Base-by-base conservation (phyloP, 2,888 invertebrate genomes). In the Leucozona laternaria region DNA sequence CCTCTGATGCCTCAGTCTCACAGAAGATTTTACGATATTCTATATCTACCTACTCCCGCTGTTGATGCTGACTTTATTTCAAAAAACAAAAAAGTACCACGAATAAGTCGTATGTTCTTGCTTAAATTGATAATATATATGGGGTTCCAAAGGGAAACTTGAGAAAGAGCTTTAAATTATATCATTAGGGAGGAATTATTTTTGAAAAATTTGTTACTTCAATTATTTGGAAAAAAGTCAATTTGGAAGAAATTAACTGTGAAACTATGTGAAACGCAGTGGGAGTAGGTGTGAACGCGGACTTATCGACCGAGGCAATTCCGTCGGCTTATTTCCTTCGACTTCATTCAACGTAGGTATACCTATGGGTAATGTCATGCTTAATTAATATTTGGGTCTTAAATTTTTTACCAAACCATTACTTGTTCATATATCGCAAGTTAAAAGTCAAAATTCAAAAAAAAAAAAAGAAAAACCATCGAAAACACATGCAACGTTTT, bases 401-500 rank as follows among this genome's bases (percentile, higher is more conserved):
- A 3, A 17, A n/a, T 8, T n/a, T 55, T 28, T 40, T 22, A 15
- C 22, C 0, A 31, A 58, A 40, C 60, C 60, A 37, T 22, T 37
- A 60, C 15, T 15, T 40, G 15, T 8, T 5, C 37, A 37, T 37
- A 10, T 31, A 50, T 17, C 57, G 0, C 0, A 17, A 31, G 31
- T 34, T 43, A 11, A 43, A 62, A 40, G 40, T 22, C 8, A 40
- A 40, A 31, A 60, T 17, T 22, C 8, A 40, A 40, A 31, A 60
- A 10, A n/a, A n/a, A 28, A 57, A 8, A 62, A 22, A 8, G 43
- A 17, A 53, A 53, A 22, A 37, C 5, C 1, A 3, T 28, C 3
- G 22, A 50, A 68, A 68, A 68, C 68, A 50, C 77, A 71, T 71
- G 77, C 81, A 81, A 77, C 77, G 77, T 64, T 77, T 89, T 88